Evolutionary conservation across 2,113 vertebrate genomes (phyloP), one percentile per base, ranked within the genome.

Genomic region (Symphodus melops): DNA sequence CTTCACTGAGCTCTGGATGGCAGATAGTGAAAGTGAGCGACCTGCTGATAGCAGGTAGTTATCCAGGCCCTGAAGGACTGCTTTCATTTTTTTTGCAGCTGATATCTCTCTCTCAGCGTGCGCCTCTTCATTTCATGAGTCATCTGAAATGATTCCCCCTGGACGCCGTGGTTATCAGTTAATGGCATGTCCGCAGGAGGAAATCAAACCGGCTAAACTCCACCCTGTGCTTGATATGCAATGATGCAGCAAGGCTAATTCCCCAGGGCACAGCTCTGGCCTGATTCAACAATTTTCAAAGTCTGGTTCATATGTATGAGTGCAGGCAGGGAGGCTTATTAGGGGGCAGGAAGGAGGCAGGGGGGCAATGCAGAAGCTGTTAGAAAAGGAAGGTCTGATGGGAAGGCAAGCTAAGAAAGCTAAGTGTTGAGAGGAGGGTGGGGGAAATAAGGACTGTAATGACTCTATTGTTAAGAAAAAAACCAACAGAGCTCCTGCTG

Each of bases 81-180:
- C 65, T 58, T 78, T 84, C 61, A 75, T 74, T 82, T 87, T 28
- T 58, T 87, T 28, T 58, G 53, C 70, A 59, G 74, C 75, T 60
- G 66, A 85, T 87, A 69, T 78, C 21, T 75, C 78, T 73, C 78
- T 46, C 79, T 69, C 73, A 68, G 59, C 20, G 36, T 69, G 72
- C 12, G 37, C 66, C 72, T 69, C 77, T 86, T 90, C 82, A 90
- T 87, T 90, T 82, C 81, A 77, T 85, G 86, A 90, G 67, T 88
- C 86, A 88, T 89, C 71, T 23, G 55, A 83, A 90, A 82, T 53
- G 72, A 63, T 73, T 83, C 86, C 81, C 75, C 67, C 49, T 10
- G 77, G 87, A 80, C 14, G 60, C 54, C 13, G 41, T 21, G 63
- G 81, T 86, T 91, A 89, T 92, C 86, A 89, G 86, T 89, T 89